Base-by-base conservation (phyloP, 1,140 invertebrate species). In the Drosophila albomicans region DNA sequence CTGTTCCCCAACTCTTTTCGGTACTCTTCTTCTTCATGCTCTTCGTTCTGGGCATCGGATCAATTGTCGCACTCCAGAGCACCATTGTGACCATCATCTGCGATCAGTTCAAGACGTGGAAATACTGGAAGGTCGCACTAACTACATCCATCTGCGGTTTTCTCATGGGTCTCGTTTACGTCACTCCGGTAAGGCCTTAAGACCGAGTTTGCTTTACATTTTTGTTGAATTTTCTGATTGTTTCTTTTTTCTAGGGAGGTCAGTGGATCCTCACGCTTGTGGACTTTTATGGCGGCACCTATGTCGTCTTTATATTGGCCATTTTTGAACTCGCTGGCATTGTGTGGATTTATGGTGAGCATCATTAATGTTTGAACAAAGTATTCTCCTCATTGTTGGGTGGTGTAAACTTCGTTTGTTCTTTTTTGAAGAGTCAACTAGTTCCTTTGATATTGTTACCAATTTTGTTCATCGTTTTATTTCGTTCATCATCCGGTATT, bases 1-100 rank as follows among this genome's bases (percentile, higher is more conserved):
- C 94, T 6, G 93, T 96, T 49, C 96, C 97, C 2, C 96, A 92
- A 65, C 58, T 92, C 8, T 99, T 98, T 93, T 94, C 98, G 0
- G 95, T 97, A 1, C 93, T 98, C 1, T 98, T 98, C 93, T 99
- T 98, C 93, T 92, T 98, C n/a, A 97, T 98, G 96, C 94, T 98
- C 84, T 96, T 96, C 54, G 95, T 96, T 0, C 92, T 98, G 54
- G 97, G 96, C 2, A 93, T 96, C 10, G 97, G 97, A 2, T 96
- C 96, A 62, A 95, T 95, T 43, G 95, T 96, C 3, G 95, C 95
- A 0, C 93, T 96, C 38, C 94, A 95, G 30, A 95, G 94, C 68
- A 94, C 94, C 10, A 92, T 96, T 28, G 95, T 96, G 62, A 95
- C 95, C 0, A 94, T 96, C 0, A 92, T 97, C 41, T 93, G 94